Evolutionary conservation across 1,140 invertebrate species (phyloP).

Genomic region (Latrodectus geometricus): DNA sequence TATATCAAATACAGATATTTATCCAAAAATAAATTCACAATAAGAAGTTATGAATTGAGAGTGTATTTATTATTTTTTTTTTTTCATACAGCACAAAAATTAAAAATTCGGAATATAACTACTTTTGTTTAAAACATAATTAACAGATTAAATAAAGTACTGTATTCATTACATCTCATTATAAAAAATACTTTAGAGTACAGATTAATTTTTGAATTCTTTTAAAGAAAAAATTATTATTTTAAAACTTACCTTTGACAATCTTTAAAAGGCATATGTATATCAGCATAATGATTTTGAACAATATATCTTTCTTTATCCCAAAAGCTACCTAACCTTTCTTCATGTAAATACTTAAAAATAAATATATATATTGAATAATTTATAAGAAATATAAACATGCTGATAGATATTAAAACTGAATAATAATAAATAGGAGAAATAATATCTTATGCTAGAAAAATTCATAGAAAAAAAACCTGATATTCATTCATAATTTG

Average conservation of each 20-base stretch:
- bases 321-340: slow-evolving; percentile 37
- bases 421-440: too few relatives aligned
- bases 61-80: too few relatives aligned
- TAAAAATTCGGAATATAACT: not conserved
- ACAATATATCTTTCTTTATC: slow-evolving; percentile 43
- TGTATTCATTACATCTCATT: not conserved
- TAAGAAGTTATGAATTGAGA: too few relatives aligned
- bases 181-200: not conserved
- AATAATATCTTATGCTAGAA: too few relatives aligned
- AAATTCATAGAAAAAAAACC: too few relatives aligned
- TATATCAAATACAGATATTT: too few relatives aligned
- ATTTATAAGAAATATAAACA: too few relatives aligned
- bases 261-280: slow-evolving; percentile 29
- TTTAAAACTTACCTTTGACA: slow-evolving; percentile 9
- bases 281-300: slow-evolving; percentile 14
- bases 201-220: not conserved
- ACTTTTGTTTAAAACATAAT: not conserved
- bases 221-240: too few relatives aligned
- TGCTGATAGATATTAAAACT: too few relatives aligned
- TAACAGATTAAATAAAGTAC: not conserved
- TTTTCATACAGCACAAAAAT: not conserved
- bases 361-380: too few relatives aligned
- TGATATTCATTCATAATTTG: too few relatives aligned
- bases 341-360: slow-evolving; percentile 42
- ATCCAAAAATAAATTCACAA: too few relatives aligned